Evolutionary conservation across 2,113 vertebrate genomes (phyloP).

Genomic region (cat (Felis catus)): DNA sequence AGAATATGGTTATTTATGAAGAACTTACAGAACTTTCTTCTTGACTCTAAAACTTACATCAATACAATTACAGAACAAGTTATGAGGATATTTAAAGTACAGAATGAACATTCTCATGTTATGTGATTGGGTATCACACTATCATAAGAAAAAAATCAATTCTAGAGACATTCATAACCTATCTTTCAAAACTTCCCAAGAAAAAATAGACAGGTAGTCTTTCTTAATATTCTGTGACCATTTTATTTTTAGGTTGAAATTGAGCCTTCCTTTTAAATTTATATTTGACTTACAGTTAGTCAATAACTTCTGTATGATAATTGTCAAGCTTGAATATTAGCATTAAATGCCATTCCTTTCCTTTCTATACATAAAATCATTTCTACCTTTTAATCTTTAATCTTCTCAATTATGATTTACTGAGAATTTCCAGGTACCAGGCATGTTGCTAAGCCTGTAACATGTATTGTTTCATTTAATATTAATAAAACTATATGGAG

Average conservation of each 20-base stretch:
- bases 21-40: neutral
- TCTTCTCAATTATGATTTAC: neutral
- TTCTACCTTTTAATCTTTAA: neutral
- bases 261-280: constrained; percentile 30
- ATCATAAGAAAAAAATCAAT: neutral
- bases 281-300: neutral
- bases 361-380: neutral
- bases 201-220: neutral
- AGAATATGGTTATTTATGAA: neutral
- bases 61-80: neutral
- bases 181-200: neutral
- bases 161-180: neutral
- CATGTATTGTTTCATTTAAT: neutral
- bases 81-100: neutral
- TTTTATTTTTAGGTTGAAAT: neutral
- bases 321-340: neutral
- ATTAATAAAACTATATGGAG: neutral
- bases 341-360: neutral
- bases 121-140: neutral
- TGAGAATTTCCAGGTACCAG: neutral
- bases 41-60: constrained; percentile 18
- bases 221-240: neutral
- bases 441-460: neutral
- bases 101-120: neutral
- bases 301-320: neutral